A percentile compares a stretch with the other conserved stretches of the same genome.
Conservation (phyloP, 2,113 vertebrate genomes). For the Protobothrops mucrosquamatus region DNA sequence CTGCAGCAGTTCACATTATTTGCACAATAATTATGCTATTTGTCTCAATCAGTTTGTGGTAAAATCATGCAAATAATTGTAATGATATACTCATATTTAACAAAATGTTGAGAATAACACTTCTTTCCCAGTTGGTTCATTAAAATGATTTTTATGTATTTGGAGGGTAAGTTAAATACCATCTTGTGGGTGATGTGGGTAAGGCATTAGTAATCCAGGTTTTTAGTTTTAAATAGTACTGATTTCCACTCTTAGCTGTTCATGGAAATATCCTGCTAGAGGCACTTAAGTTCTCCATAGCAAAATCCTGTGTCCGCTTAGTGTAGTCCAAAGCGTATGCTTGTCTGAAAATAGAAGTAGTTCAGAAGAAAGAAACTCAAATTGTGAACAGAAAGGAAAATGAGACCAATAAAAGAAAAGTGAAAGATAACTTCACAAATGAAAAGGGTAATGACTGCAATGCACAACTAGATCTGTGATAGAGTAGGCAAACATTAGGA, state of each 20-base stretch:
- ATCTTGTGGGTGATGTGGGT: background rate
- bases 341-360: background rate
- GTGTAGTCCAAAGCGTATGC: background rate
- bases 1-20: background rate
- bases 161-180: background rate
- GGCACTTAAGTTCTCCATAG: background rate
- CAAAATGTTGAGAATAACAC: background rate
- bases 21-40: background rate
- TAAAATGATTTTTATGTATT: background rate
- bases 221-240: background rate
- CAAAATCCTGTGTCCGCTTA: background rate
- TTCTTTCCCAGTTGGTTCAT: background rate
- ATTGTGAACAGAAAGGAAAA: background rate
- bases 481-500: background rate
- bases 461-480: background rate
- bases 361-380: background rate
- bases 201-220: background rate
- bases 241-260: background rate
- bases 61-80: background rate
- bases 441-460: background rate
- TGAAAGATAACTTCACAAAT: background rate
- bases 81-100: background rate
- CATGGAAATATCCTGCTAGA: background rate
- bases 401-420: background rate
- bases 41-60: background rate